Conservation (phyloP, 35 echinoderm and acorn worm species). For the Amphiura filiformis region DNA sequence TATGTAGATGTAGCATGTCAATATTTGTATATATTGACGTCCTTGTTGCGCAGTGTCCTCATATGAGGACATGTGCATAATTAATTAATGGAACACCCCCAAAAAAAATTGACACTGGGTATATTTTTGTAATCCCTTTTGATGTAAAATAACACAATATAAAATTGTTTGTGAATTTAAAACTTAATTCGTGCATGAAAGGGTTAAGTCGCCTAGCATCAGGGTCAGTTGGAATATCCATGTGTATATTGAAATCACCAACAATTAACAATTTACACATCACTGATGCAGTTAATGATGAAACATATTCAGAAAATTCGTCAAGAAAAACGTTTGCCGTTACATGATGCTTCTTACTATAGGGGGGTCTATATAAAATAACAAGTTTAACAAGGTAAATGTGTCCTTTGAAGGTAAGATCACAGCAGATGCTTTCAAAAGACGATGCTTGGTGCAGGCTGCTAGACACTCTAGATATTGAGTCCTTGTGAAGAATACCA, state of each 20-base stretch:
- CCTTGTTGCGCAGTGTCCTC: no score
- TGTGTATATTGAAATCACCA: no score
- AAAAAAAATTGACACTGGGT: no score
- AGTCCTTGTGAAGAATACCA: constrained; percentile 16
- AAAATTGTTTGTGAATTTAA: no score
- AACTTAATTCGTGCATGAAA: no score
- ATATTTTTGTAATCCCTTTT: no score
- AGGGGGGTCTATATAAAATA: not conserved
- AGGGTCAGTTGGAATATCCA: not conserved
- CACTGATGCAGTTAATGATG: constrained; percentile 11
- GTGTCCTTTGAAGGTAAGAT: constrained; percentile 7
- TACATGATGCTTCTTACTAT: constrained; percentile 6
- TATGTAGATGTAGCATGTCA: no score
- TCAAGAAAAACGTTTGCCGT: constrained; percentile 20
- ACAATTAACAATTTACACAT: constrained; percentile 16
- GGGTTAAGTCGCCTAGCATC: not conserved
- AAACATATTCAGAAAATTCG: constrained; percentile 30
- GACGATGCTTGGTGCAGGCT: not conserved
- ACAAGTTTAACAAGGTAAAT: not conserved
- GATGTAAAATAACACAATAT: no score
- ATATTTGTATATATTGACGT: no score
- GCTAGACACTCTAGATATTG: not conserved
- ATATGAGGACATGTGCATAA: no score
- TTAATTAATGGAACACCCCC: no score
- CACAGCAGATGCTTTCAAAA: constrained; percentile 28